These are phyloP conservation scores for Thinocorus orbignyianus DNA, from an alignment of 2,113 vertebrate genomes.

Conservation along the genomic window DNA sequence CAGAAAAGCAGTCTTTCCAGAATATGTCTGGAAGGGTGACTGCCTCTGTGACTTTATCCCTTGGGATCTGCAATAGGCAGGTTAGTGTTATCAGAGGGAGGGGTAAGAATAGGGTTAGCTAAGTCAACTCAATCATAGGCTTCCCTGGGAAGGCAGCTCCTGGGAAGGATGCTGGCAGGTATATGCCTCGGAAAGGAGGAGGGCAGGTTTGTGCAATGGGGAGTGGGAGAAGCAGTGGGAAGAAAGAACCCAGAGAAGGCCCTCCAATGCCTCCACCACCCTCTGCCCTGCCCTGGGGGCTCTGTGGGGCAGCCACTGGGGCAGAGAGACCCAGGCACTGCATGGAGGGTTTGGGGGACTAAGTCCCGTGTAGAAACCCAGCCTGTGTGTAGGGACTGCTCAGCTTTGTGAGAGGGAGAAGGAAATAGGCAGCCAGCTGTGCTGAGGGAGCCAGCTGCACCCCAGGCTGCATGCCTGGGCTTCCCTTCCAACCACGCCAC, in stretches of 20 bases:
- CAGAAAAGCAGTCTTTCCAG: neutral
- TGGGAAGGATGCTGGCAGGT: neutral
- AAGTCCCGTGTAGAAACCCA: neutral
- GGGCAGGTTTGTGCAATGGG: neutral
- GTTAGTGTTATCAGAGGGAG: neutral
- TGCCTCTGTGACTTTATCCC: neutral
- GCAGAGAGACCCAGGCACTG: neutral
- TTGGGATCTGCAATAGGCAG: neutral
- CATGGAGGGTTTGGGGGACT: rapidly evolving
- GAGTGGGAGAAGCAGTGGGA: neutral
- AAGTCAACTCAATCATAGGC: neutral
- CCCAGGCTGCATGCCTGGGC: rapidly evolving
- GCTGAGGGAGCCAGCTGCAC: neutral
- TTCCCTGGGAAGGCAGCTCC: neutral
- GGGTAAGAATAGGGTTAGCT: neutral
- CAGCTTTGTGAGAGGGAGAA: neutral
- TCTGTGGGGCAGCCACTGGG: rapidly evolving
- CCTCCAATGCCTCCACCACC: neutral
- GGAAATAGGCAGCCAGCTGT: neutral
- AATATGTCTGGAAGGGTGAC: neutral
- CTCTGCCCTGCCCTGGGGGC: neutral
- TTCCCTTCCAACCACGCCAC: neutral
- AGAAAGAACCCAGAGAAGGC: neutral
- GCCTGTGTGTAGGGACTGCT: neutral
- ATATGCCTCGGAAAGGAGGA: neutral